Base-by-base conservation (phyloP, 2,888 invertebrate species). In the Diplazon laetatorius region DNA sequence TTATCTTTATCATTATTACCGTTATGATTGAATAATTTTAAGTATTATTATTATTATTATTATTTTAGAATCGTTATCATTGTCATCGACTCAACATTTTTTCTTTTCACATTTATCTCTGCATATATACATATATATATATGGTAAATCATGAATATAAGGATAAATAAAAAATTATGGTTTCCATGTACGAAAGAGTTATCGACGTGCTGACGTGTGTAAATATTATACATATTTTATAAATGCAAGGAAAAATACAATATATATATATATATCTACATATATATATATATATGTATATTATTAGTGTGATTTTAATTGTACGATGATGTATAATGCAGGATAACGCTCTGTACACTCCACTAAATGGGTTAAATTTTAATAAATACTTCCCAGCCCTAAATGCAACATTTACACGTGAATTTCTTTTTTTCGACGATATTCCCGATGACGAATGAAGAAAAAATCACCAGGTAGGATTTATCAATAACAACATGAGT, bases 181-280 rank as follows among this genome's bases (percentile, higher is more conserved):
- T 85, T 84, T 84, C 77, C 84, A 85, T 30, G 30, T 55, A 55
- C 68, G 63, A 60, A 69, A 44, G 65, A 80, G 71, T 76, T 80
- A 76, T 77, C 82, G 76, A 84, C 80, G 82, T 83, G 66, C 82
- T 83, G 87, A 84, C 85, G 85, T 76, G 63, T 88, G 88, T 88
- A 88, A 85, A 88, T 88, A 88, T 83, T 88, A 88, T 88, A 88
- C 83, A 88, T 88, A 88, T 88, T 88, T 88, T 88, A 87, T 88
- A 88, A 87, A 87, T 82, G 82, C 87, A 80, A 30, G 30, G 3
- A 55, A 42, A 42, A 42, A n/a, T n/a, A n/a, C n/a, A n/a, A n/a
- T n/a, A n/a, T n/a, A n/a, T n/a, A n/a, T n/a, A n/a, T n/a, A n/a
- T n/a, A n/a, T n/a, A n/a, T n/a, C n/a, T n/a, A n/a, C n/a, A n/a